Percentiles rank a stretch among this genome's conserved stretches.
phyloP scores from a whole-genome alignment of 2,888 invertebrate genomes.

The Marasmarcha lunaedactyla region DNA sequence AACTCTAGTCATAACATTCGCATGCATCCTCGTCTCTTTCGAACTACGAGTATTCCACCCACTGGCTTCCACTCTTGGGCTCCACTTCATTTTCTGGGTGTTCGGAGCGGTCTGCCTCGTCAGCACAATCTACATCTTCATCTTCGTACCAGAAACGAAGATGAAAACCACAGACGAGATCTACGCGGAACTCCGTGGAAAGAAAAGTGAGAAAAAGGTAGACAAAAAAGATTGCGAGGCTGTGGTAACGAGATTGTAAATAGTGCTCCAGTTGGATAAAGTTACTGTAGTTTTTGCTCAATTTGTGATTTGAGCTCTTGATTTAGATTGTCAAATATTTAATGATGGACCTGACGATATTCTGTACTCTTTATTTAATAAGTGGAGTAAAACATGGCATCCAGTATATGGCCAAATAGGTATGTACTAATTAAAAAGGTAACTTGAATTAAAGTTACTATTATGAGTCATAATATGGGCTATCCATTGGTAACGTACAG shows the following conservation, averaged over 20 bases:
- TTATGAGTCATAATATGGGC: too few species aligned
- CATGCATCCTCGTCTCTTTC: constrained; percentile 46
- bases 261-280: too few species aligned
- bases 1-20: constrained; percentile 50
- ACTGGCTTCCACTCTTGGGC: constrained; percentile 33
- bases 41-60: constrained; percentile 55
- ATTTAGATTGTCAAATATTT: too few species aligned
- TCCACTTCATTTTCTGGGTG: constrained; percentile 46
- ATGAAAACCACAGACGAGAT: constrained; percentile 49
- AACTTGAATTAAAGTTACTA: too few species aligned
- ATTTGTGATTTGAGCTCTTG: too few species aligned
- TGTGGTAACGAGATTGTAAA: constrained; percentile 43
- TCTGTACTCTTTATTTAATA: too few species aligned
- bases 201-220: constrained; percentile 27
- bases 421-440: too few species aligned
- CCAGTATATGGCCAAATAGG: too few species aligned
- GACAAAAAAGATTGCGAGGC: constrained; percentile 33
- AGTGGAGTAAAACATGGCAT: too few species aligned
- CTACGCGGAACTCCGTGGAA: constrained; percentile 45
- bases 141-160: constrained; percentile 48
- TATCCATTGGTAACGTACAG: too few species aligned
- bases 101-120: constrained; percentile 48
- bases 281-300: too few species aligned
- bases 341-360: too few species aligned
- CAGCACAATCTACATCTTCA: constrained; percentile 46